phyloP scores from a whole-genome alignment of 2,888 invertebrate species.

The Platerodrilus igneus region DNA sequence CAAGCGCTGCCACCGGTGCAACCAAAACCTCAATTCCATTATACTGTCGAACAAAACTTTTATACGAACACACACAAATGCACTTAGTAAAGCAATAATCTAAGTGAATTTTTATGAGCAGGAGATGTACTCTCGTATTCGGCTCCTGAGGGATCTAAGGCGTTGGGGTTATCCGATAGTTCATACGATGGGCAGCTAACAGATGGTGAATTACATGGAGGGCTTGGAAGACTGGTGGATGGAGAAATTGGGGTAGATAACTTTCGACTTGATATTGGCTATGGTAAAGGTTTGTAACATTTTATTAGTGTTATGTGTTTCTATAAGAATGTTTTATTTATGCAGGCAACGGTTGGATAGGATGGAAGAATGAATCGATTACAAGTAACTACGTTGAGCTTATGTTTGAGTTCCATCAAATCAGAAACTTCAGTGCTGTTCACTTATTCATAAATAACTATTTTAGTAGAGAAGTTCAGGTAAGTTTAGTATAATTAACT shows the following conservation, averaged over 20 bases:
- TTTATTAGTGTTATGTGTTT: conserved; percentile 16
- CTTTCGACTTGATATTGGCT: conserved; percentile 57
- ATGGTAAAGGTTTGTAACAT: conserved; percentile 53
- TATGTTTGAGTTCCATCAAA: conserved; percentile 65
- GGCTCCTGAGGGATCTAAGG: conserved; percentile 52
- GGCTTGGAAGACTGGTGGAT: conserved; percentile 67
- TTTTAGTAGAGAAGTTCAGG: conserved; percentile 64
- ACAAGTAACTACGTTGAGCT: conserved; percentile 58
- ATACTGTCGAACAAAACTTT: conserved; percentile 20
- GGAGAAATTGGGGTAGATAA: conserved; percentile 60
- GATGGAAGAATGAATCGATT: conserved; percentile 62
- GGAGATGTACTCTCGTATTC: conserved; percentile 56
- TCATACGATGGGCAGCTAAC: conserved; percentile 60
- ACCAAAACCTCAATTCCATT: conserved; percentile 19
- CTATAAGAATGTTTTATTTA: conserved; percentile 23
- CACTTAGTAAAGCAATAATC: conserved; percentile 28
- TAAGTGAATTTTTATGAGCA: conserved; percentile 39
- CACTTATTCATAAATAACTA: conserved; percentile 68
- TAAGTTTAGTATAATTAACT: no score
- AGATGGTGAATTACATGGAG: conserved; percentile 52
- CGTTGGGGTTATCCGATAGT: conserved; percentile 54
- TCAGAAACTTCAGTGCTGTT: conserved; percentile 63
- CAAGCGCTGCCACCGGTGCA: conserved; percentile 10
- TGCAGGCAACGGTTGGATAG: conserved; percentile 69
- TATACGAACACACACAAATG: conserved; percentile 30